Base-by-base conservation (phyloP, 1,140 invertebrate species). In the Vanessa tameamea region DNA sequence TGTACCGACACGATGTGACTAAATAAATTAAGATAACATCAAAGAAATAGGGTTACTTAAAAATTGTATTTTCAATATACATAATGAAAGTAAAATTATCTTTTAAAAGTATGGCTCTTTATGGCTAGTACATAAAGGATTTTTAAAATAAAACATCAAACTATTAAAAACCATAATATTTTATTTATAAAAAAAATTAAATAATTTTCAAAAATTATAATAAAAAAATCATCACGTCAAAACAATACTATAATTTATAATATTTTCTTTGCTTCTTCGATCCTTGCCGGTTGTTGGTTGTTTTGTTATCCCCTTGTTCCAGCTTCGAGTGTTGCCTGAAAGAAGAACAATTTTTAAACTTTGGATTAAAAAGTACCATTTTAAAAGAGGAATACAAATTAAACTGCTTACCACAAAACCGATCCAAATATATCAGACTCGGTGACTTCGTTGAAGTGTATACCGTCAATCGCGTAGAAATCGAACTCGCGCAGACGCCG, bases 381-480 rank as follows among this genome's bases (percentile, higher is more conserved):
- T 16, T 0, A 26, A 57, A 43, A 51, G 15, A 23, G 23, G 2
- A 66, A 51, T 51, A 51, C 1, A 51, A 26, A 51, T 55, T 12
- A 68, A 13, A 0, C 14, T 7, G 84, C 80, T 82, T 61, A 89
- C 89, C 86, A 88, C 13, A 82, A 71, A n/a, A 83, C 70, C 9
- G 82, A 68, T 8, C 90, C 90, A 57, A 88, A 92, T 74, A 92
- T 92, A 67, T 92, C 88, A 0, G 84, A 87, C 61, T 92, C 82
- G 9, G 89, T 88, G 82, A 92, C 82, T 48, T 92, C 90, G 67
- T 87, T 85, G 80, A 92, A 92, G 76, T 87, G 88, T 76, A 92
- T 91, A 15, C 82, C 87, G 61, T 86, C 81, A 13, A 86, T 81
- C 5, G 85, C 81, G 79, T 83, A 84, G 73, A 80, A 76, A 80